Percentiles rank a stretch among this genome's conserved stretches.
phyloP scores from a whole-genome alignment of 2,888 invertebrate species.

The Lobophora halterata region DNA sequence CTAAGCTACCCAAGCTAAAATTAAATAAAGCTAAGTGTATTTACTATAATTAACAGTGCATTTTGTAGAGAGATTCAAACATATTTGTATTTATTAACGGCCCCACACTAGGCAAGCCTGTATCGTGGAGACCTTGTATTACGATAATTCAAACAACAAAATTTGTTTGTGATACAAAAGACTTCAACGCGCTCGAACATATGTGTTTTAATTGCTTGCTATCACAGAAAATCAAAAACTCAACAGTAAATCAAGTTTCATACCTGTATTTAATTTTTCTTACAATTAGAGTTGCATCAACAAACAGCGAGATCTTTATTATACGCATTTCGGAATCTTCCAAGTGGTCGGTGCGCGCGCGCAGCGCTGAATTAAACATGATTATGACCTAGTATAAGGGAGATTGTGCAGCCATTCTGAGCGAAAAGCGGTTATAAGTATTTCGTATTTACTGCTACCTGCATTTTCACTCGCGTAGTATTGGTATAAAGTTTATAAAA shows the following conservation, averaged over 20 bases:
- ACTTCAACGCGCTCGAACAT: slow-evolving; percentile 8
- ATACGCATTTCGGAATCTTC: slow-evolving; percentile 18
- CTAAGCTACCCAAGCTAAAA: too few species aligned
- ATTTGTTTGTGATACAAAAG: slow-evolving; percentile 5
- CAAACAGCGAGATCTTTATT: slow-evolving; percentile 11
- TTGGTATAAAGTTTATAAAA: too few species aligned
- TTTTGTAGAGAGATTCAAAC: too few species aligned
- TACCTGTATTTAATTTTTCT: too few species aligned
- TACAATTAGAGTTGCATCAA: not conserved
- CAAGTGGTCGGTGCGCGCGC: slow-evolving; percentile 17
- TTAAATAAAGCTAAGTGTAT: too few species aligned
- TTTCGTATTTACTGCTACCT: too few species aligned
- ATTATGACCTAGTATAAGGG: slow-evolving; percentile 31
- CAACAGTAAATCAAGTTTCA: too few species aligned
- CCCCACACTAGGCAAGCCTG: too few species aligned
- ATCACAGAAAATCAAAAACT: slow-evolving; percentile 5
- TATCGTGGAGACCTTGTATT: too few species aligned
- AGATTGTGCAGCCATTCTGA: slow-evolving; percentile 4
- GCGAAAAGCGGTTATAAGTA: slow-evolving; percentile 14
- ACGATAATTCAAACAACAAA: not conserved
- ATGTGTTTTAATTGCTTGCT: not conserved
- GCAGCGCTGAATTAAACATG: slow-evolving; percentile 42
- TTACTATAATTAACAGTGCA: too few species aligned
- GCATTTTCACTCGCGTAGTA: too few species aligned
- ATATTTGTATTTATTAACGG: too few species aligned